Conservation (phyloP, 2,888 invertebrate species). For the Eristalinus aeneus region DNA sequence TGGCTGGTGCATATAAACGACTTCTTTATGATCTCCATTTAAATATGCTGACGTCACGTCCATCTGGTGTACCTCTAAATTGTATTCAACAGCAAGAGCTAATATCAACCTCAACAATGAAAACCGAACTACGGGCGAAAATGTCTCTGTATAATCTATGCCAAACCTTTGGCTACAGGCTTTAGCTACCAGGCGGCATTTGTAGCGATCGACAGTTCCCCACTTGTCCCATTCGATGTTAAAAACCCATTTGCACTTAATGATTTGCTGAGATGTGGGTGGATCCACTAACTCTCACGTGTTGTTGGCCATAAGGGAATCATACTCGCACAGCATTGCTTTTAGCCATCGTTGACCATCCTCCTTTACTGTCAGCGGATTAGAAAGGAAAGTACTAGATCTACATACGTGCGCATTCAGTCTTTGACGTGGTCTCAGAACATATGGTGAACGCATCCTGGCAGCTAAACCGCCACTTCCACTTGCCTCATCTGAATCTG, state of each 20-base stretch:
- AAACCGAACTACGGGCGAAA: conserved; percentile 14
- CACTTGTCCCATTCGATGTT: not conserved
- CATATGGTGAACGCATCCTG: not conserved
- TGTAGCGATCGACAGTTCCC: conserved; percentile 8
- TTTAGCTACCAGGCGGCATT: conserved; percentile 4
- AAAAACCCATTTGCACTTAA: conserved; percentile 18
- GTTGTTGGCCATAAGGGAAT: conserved; percentile 15
- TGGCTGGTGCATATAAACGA: conserved; percentile 64
- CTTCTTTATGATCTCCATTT: conserved; percentile 46
- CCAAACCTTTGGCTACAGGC: conserved; percentile 2
- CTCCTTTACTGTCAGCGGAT: conserved; percentile 10
- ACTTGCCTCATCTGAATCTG: no score
- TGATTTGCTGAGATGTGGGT: conserved; percentile 5
- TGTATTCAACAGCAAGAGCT: not conserved
- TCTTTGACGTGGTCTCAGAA: not conserved
- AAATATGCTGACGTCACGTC: conserved; percentile 42
- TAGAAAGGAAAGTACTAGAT: not conserved
- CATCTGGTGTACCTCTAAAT: conserved; percentile 8
- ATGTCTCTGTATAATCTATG: not conserved
- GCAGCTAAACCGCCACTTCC: no score
- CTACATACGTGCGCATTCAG: conserved; percentile 1
- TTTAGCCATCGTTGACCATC: conserved; percentile 9
- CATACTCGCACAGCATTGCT: conserved; percentile 11
- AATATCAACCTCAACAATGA: conserved; percentile 6
- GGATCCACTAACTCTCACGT: conserved; percentile 18